phyloP scores from a whole-genome alignment of 23 tunicate species.

The Trididemnum clinides region DNA sequence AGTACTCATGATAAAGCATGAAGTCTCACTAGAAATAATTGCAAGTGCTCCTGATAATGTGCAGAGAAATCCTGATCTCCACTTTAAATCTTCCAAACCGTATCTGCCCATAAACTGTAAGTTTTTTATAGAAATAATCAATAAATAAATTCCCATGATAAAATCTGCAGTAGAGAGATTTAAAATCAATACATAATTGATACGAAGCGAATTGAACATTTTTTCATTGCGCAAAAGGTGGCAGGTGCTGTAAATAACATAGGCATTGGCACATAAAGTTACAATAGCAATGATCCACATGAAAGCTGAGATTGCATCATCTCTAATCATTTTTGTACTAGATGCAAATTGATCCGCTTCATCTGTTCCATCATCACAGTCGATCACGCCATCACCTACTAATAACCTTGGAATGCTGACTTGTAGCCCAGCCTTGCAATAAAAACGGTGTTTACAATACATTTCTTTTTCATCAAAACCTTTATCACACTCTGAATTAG shows the following conservation, averaged over 20 bases:
- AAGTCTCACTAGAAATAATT: constrained; percentile 31
- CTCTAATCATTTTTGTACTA: not conserved
- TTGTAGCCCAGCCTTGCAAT: not conserved
- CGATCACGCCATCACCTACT: not conserved
- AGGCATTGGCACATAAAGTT: not conserved
- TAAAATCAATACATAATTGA: constrained; percentile 6
- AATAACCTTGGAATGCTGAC: not conserved
- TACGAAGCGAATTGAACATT: not conserved
- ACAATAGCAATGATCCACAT: constrained; percentile 2
- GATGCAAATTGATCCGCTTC: constrained; percentile 15
- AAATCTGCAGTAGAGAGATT: constrained; percentile 51
- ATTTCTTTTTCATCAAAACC: constrained; percentile 63
- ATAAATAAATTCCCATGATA: constrained; percentile 53
- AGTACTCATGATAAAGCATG: constrained; percentile 17
- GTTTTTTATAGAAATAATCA: constrained; percentile 13
- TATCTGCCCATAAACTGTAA: not conserved
- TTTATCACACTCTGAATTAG: not conserved
- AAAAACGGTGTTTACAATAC: not conserved
- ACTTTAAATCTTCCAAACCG: constrained; percentile 3
- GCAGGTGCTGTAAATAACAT: not conserved
- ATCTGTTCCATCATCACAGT: constrained; percentile 27
- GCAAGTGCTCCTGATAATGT: not conserved
- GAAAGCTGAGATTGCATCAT: not conserved
- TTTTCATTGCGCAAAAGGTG: not conserved
- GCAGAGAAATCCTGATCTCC: constrained; percentile 24